Base-by-base conservation (phyloP, 2,888 invertebrate species). In the Latrodectus hesperus region DNA sequence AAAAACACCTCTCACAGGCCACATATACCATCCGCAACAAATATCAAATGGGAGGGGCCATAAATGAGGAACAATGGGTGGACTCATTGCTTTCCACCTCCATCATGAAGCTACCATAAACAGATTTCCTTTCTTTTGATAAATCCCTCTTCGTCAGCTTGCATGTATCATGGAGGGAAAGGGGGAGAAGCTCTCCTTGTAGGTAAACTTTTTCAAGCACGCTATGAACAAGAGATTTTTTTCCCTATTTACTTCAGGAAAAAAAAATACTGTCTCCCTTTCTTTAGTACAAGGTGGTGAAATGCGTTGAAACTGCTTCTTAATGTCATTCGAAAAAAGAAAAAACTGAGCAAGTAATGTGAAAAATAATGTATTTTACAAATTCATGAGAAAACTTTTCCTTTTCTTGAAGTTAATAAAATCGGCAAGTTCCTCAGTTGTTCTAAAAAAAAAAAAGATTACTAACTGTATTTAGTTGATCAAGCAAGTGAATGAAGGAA, bases 41-140 rank as follows among this genome's bases (percentile, higher is more conserved):
- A 55, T 65, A 67, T 26, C 51, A 51, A 16, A 52, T 52, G 77
- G 26, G 68, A 6, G 52, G 65, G 81, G 80, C 80, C 70, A 80
- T 77, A 53, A 67, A 60, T 71, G 53, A 4, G 53, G 55, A 38
- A 38, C 38, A 3, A 38, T 38, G 38, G 14, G 16, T 16, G 70
- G n/a, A 65, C 67, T 71, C 65, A 49, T 65, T 74, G 79, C 22
- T 79, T 78, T 74, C 60, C 79, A 38, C 68, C 79, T 85, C 74
- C 84, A 85, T 79, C 79, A 87, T 70, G 75, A 87, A 75, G 64
- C 77, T 87, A 71, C 85, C 81, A 76, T 60, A 82, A 77, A 74
- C 67, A 79, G 79, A 38, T 60, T 51, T 49, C 53, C 22, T 60
- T 60, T 60, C 60, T 60, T 60, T 60, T 60, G 60, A 60, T 60